Evolutionary conservation across 2,113 vertebrate genomes (phyloP), one percentile per base, ranked within the genome.

Genomic region (Nesogale talazaci): DNA sequence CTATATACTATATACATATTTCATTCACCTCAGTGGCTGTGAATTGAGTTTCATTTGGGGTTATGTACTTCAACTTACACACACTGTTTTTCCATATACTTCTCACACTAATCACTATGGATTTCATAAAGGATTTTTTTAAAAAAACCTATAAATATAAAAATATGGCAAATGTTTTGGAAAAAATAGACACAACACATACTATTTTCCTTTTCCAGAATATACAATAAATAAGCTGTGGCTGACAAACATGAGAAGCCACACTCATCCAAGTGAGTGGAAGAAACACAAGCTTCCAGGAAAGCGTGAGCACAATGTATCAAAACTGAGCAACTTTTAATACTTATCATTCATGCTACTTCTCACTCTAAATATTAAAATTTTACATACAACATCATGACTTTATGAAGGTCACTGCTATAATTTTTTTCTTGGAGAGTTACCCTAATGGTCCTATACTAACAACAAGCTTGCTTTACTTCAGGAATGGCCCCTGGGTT

Each of bases 81-180:
- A 59, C 17, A 27, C 34, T 29, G 1, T 29, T 61, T 52, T 23
- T 10, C 19, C 23, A 81, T 74, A 8, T 61, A 63, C 74, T 17
- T 81, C 16, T 86, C 8, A 20, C 75, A 63, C 31, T 67, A 82
- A 31, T 65, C 40, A 82, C 17, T 42, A 29, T 61, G 31, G 19
- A 70, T 20, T 81, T 76, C 27, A 52, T 52, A 6, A 90, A 90
- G 88, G 25, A 57, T 38, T 84, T 86, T 78, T 92, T 83, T 59
- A 67, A 88, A 20, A 59, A 67, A 88, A 20, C 29, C 23, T 69
- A 11, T 46, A 86, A 80, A 80, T 63, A 85, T 22, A 77, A 29
- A 80, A 91, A 81, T 52, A 52, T n/a, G 86, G 12, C 16, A 59
- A 67, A 88, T 69, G 22, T 46, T 70, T 31, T 80, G 7, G 80